Conservation (phyloP, 2,113 vertebrate species). For the Aldabrachelys gigantea region DNA sequence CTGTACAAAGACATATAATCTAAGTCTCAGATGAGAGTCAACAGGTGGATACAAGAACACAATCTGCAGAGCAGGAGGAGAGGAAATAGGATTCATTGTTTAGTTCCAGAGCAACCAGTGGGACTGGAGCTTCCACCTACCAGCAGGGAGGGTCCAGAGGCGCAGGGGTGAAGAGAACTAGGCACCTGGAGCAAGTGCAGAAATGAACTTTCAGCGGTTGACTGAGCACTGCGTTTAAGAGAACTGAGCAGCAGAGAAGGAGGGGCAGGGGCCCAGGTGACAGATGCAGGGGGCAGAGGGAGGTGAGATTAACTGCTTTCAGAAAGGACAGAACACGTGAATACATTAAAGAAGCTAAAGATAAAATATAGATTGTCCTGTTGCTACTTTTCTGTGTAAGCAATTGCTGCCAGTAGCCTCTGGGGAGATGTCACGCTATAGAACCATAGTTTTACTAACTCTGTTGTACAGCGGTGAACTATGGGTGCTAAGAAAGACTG, state of each 20-base stretch:
- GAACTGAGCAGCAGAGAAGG: background rate
- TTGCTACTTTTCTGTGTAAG: background rate
- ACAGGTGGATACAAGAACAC: background rate
- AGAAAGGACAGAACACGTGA: background rate
- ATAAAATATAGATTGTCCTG: background rate
- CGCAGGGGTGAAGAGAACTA: background rate
- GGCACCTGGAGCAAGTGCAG: background rate
- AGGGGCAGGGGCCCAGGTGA: background rate
- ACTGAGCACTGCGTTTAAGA: rapidly evolving
- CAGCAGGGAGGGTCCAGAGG: background rate
- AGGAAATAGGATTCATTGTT: background rate
- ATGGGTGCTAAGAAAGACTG: background rate
- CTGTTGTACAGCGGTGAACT: background rate
- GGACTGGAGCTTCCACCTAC: background rate
- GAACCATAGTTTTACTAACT: background rate
- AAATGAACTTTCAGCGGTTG: background rate
- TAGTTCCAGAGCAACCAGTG: background rate
- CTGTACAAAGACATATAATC: background rate
- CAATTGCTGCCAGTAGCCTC: background rate
- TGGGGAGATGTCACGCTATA: background rate
- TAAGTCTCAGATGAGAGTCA: background rate
- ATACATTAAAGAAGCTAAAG: constrained; percentile 2
- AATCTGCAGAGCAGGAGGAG: background rate
- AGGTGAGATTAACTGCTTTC: background rate
- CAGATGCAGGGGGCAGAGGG: background rate